Base-by-base conservation (phyloP, 2,113 vertebrate species). In the Hyperoodon ampullatus region DNA sequence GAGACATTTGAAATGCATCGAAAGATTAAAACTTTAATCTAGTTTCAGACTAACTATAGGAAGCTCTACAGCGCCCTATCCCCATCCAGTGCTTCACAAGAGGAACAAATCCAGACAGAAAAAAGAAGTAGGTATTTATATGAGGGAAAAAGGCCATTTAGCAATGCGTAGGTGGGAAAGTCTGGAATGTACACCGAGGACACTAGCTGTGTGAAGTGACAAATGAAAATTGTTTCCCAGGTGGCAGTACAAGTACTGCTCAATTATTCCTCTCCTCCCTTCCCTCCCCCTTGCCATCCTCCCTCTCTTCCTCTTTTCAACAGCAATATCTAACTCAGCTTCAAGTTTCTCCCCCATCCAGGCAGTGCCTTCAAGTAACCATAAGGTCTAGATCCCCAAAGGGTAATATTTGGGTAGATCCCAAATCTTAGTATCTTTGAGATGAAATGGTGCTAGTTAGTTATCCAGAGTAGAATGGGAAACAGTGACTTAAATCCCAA, bases 371-470 rank as follows among this genome's bases (percentile, higher is more conserved):
- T 63, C 24, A 66, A 42, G 19, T 50, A 80, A 85, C n/a, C 30
- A 60, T n/a, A n/a, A 88, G 61, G 9, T 61, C 9, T 74, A n/a
- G 24, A 66, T 35, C 4, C 13, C 3, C 11, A 47, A 88, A 70
- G 8, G 8, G 3, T 42, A 7, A n/a, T 21, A 2, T 28, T 26
- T 88, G 55, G 18, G 19, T 58, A 58, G 55, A 58, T 21, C 6
- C 15, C 5, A 88, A 94, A 63, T 68, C 11, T 92, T 77, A 47
- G 68, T 92, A 63, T 77, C 47, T 82, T 6, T 21, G 30, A 35
- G 9, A 55, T 21, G 14, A 55, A 93, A 88, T 90, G 14, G 6
- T 10, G 3, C 2, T 39, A 26, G 7, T 39, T 78, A 66, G 24
- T n/a, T 44, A 65, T 70, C 21, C 14, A 91, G 6, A 68, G 39